Percentiles rank a stretch among this genome's conserved stretches.
Evolutionary conservation across 2,113 vertebrate species (phyloP).

Genomic region (Tympanuchus pallidicinctus): DNA sequence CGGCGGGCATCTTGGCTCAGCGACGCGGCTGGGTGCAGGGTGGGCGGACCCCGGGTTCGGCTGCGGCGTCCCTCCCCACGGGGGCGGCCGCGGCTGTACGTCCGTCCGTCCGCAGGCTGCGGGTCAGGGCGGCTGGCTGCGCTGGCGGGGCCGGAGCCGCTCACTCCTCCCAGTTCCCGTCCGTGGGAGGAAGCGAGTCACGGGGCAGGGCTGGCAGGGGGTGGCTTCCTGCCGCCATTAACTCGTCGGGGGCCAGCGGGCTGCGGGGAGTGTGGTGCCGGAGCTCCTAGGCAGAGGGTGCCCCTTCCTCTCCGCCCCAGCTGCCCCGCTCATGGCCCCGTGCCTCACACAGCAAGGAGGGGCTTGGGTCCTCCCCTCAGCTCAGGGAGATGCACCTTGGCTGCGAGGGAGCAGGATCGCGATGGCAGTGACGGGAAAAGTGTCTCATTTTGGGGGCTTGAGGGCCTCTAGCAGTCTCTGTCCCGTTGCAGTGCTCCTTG

Average conservation of each 20-base stretch:
- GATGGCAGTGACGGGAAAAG: neutral
- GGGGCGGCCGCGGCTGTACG: neutral
- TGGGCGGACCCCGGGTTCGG: neutral
- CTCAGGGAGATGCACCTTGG: neutral
- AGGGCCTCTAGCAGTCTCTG: accelerated
- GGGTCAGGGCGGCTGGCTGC: neutral
- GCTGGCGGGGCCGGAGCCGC: neutral
- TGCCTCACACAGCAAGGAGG: no score
- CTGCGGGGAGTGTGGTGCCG: accelerated
- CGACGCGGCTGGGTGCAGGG: neutral
- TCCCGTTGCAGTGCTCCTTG: accelerated
- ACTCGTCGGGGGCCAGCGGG: neutral
- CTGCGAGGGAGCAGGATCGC: neutral
- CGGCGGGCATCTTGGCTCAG: constrained; percentile 88
- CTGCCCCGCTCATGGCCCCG: no score
- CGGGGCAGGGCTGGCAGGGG: neutral
- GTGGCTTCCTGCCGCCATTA: neutral
- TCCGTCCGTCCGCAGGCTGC: neutral
- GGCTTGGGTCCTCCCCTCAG: accelerated
- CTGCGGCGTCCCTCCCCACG: neutral
- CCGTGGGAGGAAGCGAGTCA: constrained; percentile 28
- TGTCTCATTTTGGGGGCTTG: accelerated
- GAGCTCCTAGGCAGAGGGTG: accelerated
- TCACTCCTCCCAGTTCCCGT: constrained; percentile 36
- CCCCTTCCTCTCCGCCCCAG: accelerated